These are phyloP conservation scores for Xiphias gladius DNA, from an alignment of 2,113 vertebrate genomes.

Conservation along the genomic window DNA sequence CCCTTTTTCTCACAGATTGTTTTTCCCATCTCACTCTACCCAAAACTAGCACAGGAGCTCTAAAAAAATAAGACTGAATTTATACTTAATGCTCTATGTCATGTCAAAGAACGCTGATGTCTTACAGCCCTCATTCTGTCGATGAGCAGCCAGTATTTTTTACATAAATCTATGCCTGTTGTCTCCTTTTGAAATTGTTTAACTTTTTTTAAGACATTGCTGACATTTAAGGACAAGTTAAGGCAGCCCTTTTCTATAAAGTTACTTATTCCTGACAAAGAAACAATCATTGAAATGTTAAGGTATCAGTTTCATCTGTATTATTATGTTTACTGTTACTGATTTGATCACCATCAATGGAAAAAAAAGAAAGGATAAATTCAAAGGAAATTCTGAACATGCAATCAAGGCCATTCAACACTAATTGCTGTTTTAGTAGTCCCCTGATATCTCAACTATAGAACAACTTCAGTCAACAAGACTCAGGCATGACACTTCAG, in stretches of 20 bases:
- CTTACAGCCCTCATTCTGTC: background rate
- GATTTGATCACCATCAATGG: slow-evolving; percentile 7
- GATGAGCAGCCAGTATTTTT: background rate
- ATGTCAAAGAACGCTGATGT: background rate
- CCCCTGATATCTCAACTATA: slow-evolving; percentile 14
- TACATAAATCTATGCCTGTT: background rate
- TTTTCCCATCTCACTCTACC: background rate
- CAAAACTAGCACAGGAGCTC: background rate
- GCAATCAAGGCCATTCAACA: background rate
- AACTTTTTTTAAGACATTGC: background rate
- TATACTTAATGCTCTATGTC: background rate
- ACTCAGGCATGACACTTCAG: slow-evolving; percentile 5
- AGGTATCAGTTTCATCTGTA: background rate
- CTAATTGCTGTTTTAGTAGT: slow-evolving; percentile 8
- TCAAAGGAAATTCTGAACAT: background rate
- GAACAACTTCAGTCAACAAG: slow-evolving; percentile 34
- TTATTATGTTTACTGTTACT: background rate
- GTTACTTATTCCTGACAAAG: background rate
- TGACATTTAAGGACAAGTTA: background rate
- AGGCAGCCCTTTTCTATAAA: background rate
- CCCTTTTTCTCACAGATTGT: background rate
- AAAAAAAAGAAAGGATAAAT: background rate
- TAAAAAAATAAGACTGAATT: background rate
- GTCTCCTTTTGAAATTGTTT: background rate
- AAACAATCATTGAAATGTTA: background rate